Percentiles rank a stretch among this genome's conserved stretches.
Evolutionary conservation across 37 sponge, comb jelly and placozoan genomes (phyloP).

Genomic region (Geodia barretti): DNA sequence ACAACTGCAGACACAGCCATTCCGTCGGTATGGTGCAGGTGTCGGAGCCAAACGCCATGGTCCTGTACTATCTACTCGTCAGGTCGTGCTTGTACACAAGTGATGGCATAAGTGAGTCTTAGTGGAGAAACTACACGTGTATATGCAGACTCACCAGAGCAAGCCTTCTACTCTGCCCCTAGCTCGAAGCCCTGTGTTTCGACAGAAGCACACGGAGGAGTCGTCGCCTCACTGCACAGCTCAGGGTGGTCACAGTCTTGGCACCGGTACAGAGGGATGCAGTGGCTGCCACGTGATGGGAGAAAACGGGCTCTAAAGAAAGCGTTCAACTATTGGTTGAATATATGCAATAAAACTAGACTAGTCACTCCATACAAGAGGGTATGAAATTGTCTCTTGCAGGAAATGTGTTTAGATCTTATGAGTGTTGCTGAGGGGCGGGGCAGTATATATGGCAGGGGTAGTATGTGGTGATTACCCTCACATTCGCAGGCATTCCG

Average conservation of each 20-base stretch:
- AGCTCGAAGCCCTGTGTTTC: background rate
- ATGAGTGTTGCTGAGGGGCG: no score
- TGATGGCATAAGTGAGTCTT: no score
- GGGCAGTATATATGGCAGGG: no score
- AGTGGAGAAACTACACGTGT: no score
- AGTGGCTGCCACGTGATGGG: background rate
- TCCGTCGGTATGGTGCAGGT: slow-evolving; percentile 29
- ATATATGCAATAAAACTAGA: no score
- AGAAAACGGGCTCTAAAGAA: no score
- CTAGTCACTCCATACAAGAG: no score
- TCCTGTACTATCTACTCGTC: slow-evolving; percentile 48
- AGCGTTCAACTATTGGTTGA: no score
- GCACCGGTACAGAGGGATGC: background rate
- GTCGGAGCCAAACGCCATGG: slow-evolving; percentile 59
- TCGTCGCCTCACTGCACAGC: background rate
- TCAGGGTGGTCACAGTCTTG: slow-evolving; percentile 24
- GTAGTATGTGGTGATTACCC: no score
- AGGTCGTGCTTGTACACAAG: slow-evolving; percentile 16
- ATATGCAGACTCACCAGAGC: background rate
- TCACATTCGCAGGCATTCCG: slow-evolving; percentile 18
- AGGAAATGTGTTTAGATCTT: no score
- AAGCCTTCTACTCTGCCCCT: background rate
- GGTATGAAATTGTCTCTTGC: no score
- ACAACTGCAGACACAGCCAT: slow-evolving; percentile 39
- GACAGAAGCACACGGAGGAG: background rate